Conservation (phyloP, 2,113 vertebrate species). For the Taurulus bubalis region DNA sequence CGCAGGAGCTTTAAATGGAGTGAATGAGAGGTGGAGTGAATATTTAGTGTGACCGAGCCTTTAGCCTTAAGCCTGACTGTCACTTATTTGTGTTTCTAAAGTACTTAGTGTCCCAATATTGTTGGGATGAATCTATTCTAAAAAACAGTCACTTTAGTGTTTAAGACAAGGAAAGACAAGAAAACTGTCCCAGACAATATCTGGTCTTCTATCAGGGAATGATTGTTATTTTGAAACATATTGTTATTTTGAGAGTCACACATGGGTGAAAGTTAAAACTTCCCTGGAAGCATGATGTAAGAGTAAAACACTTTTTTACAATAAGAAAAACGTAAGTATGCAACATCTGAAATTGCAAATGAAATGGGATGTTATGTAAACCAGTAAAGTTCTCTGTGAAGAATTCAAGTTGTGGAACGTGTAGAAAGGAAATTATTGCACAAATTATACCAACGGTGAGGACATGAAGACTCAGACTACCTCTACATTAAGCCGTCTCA, state of each 20-base stretch:
- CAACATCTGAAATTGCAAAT: neutral
- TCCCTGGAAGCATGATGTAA: neutral
- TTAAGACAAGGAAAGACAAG: neutral
- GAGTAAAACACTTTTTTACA: conserved; percentile 3
- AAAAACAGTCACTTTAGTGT: neutral
- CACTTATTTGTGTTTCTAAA: neutral
- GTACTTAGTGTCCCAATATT: neutral
- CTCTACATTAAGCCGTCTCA: neutral
- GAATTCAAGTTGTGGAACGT: neutral
- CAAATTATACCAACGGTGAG: neutral
- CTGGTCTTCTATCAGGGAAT: neutral
- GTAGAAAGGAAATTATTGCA: neutral
- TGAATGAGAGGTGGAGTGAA: conserved; percentile 11
- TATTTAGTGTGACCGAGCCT: neutral
- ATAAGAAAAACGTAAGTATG: too few species aligned
- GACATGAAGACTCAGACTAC: neutral
- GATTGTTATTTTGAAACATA: neutral
- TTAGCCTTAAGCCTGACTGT: neutral
- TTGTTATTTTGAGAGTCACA: neutral
- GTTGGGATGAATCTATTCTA: neutral
- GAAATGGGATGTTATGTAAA: neutral
- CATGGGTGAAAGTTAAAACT: neutral
- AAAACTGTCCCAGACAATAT: neutral
- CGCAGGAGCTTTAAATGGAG: neutral
- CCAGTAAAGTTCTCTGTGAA: neutral